Evolutionary conservation across 64 coral and sea anemone species (phyloP).

Genomic region (Dendronephthya gigantea): DNA sequence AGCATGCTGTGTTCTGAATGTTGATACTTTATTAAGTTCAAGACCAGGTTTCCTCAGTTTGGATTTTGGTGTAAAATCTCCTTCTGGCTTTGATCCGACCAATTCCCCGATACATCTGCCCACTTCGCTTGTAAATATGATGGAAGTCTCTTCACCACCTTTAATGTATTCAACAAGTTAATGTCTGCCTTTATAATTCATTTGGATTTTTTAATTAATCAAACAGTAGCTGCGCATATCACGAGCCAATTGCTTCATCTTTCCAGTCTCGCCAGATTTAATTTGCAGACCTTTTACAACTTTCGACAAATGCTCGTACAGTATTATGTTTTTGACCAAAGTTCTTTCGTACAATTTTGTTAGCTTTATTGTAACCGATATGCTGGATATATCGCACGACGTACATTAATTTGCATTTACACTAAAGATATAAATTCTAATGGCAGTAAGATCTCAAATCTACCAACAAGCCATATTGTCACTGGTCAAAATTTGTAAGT

Average conservation of each 20-base stretch:
- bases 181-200: neutral
- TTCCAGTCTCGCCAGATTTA: conserved; percentile 27
- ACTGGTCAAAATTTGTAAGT: neutral
- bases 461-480: neutral
- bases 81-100: conserved; percentile 24
- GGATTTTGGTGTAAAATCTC: neutral
- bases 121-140: conserved; percentile 43
- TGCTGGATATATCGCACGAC: conserved; percentile 42
- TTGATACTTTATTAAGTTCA: neutral
- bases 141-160: conserved; percentile 31
- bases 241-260: conserved; percentile 23
- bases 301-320: conserved; percentile 26
- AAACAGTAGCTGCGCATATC: conserved; percentile 22
- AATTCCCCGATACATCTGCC: conserved; percentile 42
- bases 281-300: conserved; percentile 40
- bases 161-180: conserved; percentile 7
- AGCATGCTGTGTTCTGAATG: neutral
- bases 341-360: conserved; percentile 22
- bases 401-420: conserved; percentile 15
- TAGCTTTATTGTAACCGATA: conserved; percentile 18
- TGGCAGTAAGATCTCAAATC: neutral
- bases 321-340: conserved; percentile 44
- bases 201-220: neutral
- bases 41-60: neutral
- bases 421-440: neutral